phyloP scores from a whole-genome alignment of 2,888 invertebrate genomes.

The Pseudanteris insignis region DNA sequence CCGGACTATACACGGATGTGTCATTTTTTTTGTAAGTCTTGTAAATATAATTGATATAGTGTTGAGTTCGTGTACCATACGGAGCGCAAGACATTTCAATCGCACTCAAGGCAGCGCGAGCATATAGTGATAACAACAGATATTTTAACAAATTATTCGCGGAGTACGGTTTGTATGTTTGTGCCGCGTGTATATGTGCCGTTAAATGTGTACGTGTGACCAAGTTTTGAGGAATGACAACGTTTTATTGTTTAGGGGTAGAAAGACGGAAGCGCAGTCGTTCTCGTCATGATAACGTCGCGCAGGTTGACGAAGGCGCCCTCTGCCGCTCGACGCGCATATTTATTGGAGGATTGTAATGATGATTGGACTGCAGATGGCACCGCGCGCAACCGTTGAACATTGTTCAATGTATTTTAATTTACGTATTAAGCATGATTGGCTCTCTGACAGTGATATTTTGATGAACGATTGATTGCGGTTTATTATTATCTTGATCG shows the following conservation, averaged over 20 bases:
- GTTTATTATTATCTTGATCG: constrained; percentile 16
- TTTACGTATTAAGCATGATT: constrained; percentile 7
- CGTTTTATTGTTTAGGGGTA: constrained; percentile 29
- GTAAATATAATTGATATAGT: constrained; percentile 63
- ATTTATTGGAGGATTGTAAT: constrained; percentile 26
- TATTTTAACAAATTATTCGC: constrained; percentile 47
- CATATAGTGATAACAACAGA: constrained; percentile 52
- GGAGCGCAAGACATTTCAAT: constrained; percentile 61
- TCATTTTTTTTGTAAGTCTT: constrained; percentile 64
- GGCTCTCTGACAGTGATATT: constrained; percentile 30
- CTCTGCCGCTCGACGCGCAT: constrained; percentile 9
- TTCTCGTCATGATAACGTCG: constrained; percentile 3
- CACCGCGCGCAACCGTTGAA: neutral
- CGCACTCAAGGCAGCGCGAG: constrained; percentile 52
- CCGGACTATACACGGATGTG: constrained; percentile 55
- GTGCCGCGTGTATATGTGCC: constrained; percentile 46
- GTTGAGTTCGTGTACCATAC: constrained; percentile 63
- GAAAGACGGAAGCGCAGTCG: constrained; percentile 10
- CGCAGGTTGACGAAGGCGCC: constrained; percentile 1
- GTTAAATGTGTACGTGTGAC: constrained; percentile 44
- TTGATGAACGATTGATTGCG: constrained; percentile 8
- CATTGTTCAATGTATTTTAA: constrained; percentile 3
- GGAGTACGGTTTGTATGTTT: constrained; percentile 45
- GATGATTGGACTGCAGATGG: constrained; percentile 1
- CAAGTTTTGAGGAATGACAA: constrained; percentile 42